These are phyloP conservation scores for Potorous gilbertii DNA, from an alignment of 2,797 vertebrate genomes.

Conservation along the genomic window DNA sequence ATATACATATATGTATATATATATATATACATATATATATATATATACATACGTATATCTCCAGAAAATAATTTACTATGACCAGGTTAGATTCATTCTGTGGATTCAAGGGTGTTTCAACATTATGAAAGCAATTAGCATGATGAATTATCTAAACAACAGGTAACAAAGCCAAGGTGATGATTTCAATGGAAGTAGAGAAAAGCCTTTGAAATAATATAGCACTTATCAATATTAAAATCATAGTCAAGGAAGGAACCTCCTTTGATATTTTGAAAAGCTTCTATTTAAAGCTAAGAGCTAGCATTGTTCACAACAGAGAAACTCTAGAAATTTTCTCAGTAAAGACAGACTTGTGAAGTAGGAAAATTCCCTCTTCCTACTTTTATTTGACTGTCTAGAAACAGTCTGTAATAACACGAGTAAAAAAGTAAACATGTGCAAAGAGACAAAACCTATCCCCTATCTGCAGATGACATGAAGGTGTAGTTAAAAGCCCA, in stretches of 20 bases:
- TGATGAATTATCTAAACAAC: not conserved
- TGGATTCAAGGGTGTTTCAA: not conserved
- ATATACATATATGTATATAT: no score
- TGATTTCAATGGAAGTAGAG: not conserved
- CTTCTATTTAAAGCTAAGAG: not conserved
- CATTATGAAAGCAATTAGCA: not conserved
- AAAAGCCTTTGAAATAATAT: not conserved
- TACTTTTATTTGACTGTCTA: not conserved
- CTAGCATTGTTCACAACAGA: not conserved
- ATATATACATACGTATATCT: no score
- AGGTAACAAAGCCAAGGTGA: not conserved
- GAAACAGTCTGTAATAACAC: not conserved
- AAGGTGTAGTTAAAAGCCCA: not conserved
- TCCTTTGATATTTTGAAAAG: not conserved
- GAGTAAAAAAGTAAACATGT: not conserved
- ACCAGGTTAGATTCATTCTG: not conserved
- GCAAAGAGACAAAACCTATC: not conserved
- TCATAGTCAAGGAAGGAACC: no score
- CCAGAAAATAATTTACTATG: no score
- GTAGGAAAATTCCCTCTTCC: not conserved
- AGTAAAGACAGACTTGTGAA: not conserved
- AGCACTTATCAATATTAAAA: not conserved
- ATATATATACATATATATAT: rapidly evolving
- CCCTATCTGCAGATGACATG: not conserved
- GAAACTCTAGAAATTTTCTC: not conserved